Base-by-base conservation (phyloP, 2,797 vertebrate species). In the Poecilia wingei region DNA sequence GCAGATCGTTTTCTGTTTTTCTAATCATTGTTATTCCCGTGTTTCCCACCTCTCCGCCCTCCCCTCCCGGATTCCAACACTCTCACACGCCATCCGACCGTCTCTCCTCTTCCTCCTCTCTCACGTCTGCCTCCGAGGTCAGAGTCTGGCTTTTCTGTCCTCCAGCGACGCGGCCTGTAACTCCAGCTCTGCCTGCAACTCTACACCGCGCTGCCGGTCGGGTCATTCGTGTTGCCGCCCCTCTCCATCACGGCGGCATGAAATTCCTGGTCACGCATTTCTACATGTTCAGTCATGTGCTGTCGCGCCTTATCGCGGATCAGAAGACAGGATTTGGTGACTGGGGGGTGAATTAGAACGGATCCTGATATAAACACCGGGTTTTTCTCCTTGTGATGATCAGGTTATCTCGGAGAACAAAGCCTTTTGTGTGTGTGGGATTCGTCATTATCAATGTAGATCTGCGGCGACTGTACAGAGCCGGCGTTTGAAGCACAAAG, bases 361-460 rank as follows among this genome's bases (percentile, higher is more conserved):
- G 77, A 87, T 87, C 84, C 73, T 69, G 85, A 87, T 82, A 84
- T 80, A 81, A 93, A 93, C 80, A 82, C 75, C 70, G 87, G 18
- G 16, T 68, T 68, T 66, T 69, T 39, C 13, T 89, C 78, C 78
- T 79, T 85, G 75, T 79, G 81, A 76, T 78, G 78, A 92, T 86
- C 31, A 20, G 77, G 87, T 91, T 84, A 87, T 92, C 84, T 86
- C 13, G 1, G 74, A 20, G 75, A 87, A 86, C 85, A 92, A 88
- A 90, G 91, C 87, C 74, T 39, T 86, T 88, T 88, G 88, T 89
- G 85, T 91, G 74, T 20, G 25, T 0, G 41, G 78, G 84, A 74
- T 80, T 87, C 75, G 83, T 91, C 90, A 91, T 92, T 91, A 91
- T 89, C 80, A 43, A 89, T 91, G 89, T 84, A 88, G 85, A 92